Conservation (phyloP, 2,113 vertebrate species). For the Lepus europaeus region DNA sequence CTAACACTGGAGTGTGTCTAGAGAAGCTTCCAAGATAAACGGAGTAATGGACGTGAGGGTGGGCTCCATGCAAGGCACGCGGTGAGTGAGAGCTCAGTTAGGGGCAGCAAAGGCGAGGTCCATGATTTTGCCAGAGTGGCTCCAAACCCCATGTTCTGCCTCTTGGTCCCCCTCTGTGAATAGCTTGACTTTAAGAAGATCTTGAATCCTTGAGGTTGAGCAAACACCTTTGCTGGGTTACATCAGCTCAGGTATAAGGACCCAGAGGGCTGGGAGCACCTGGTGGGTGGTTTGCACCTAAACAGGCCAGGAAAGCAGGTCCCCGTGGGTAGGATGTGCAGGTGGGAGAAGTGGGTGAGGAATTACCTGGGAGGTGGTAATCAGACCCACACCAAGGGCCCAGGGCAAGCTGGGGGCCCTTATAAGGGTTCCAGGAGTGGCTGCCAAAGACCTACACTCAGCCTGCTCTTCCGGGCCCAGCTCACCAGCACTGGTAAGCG, state of each 20-base stretch:
- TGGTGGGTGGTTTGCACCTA: slow-evolving; percentile 69
- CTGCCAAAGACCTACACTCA: not conserved
- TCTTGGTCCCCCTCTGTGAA: not conserved
- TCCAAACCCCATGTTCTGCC: not conserved
- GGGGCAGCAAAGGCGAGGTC: not conserved
- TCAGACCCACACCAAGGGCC: slow-evolving; percentile 48
- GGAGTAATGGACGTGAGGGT: not conserved
- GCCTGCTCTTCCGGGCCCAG: not conserved
- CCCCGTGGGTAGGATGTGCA: slow-evolving; percentile 68
- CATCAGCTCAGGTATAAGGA: not conserved
- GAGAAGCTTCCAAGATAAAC: not conserved
- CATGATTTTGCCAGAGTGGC: not conserved
- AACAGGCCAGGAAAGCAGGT: slow-evolving; percentile 63
- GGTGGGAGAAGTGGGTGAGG: slow-evolving; percentile 73
- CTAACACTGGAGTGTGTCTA: not conserved
- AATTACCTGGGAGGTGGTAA: slow-evolving; percentile 54
- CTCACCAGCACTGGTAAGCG: not conserved
- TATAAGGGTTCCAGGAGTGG: slow-evolving; percentile 11
- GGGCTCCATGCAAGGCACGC: too few species aligned
- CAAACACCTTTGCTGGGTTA: not conserved
- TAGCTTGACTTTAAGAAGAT: not conserved
- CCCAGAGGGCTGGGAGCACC: not conserved
- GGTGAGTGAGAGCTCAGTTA: not conserved
- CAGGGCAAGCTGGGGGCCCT: not conserved
- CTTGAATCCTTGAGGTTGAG: not conserved